phyloP scores from a whole-genome alignment of 2,113 vertebrate genomes.

The Notarius lentiginosus region DNA sequence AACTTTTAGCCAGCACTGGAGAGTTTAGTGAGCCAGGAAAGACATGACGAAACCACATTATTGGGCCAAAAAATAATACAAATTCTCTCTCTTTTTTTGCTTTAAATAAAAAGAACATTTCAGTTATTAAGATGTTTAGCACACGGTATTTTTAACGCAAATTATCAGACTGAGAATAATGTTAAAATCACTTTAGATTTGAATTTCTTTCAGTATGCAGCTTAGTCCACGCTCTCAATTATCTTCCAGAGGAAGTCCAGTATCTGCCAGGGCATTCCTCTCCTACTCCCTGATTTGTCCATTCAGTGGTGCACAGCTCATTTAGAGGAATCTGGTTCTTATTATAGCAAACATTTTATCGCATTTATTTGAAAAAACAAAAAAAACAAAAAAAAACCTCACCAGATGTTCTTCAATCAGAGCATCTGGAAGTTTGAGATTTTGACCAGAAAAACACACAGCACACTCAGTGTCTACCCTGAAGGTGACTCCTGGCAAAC shows the following conservation, averaged over 20 bases:
- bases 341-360: conserved; percentile 66
- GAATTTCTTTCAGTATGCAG: conserved; percentile 8
- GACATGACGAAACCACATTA: conserved; percentile 22
- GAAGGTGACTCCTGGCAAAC: conserved; percentile 66
- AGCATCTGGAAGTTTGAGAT: conserved; percentile 67
- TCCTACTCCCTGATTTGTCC: conserved; percentile 64
- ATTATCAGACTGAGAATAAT: neutral
- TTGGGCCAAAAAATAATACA: neutral
- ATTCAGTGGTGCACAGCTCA: conserved; percentile 59
- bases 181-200: conserved; percentile 4
- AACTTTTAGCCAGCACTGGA: conserved; percentile 25
- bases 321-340: conserved; percentile 69
- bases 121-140: neutral
- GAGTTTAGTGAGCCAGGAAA: conserved; percentile 34
- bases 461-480: conserved; percentile 51
- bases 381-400: conserved; percentile 36
- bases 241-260: conserved; percentile 61
- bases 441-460: conserved; percentile 40
- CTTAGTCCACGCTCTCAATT: conserved; percentile 43
- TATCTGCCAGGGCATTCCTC: conserved; percentile 64
- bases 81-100: neutral
- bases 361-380: conserved; percentile 45
- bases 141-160: conserved; percentile 8
- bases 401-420: conserved; percentile 68
- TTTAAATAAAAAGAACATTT: neutral